Conservation (phyloP, 2,113 vertebrate genomes). For the Heterotis niloticus region DNA sequence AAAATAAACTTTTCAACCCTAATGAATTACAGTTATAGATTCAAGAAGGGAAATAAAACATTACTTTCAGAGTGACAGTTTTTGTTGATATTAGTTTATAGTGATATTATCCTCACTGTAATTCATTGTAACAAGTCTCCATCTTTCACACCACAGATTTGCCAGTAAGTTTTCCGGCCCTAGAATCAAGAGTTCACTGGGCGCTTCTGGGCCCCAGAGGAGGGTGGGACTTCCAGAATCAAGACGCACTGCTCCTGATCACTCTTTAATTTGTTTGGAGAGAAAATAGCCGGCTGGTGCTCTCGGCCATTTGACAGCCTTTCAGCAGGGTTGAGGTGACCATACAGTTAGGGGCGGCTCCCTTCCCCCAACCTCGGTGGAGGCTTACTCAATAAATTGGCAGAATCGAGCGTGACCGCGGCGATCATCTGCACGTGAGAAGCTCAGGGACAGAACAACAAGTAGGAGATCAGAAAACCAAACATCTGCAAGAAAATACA, state of each 20-base stretch:
- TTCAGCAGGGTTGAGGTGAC: not conserved
- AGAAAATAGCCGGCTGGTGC: conserved; percentile 1
- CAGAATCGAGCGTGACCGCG: too few relatives aligned
- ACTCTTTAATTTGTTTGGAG: conserved; percentile 10
- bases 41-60: not conserved
- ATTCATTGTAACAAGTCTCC: conserved; percentile 3
- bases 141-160: not conserved
- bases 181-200: not conserved
- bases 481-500: not conserved
- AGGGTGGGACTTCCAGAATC: not conserved
- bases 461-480: not conserved
- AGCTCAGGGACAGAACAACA: not conserved
- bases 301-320: not conserved
- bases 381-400: too few relatives aligned
- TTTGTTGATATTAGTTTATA: too few relatives aligned
- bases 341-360: not conserved
- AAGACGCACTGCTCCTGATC: not conserved
- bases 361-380: too few relatives aligned
- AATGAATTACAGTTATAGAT: not conserved
- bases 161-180: not conserved
- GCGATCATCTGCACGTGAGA: not conserved
- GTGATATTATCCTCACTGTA: not conserved
- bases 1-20: not conserved
- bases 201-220: not conserved
- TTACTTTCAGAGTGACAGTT: not conserved